Base-by-base conservation (phyloP, 2,888 invertebrate species). In the Euclidia mi region DNA sequence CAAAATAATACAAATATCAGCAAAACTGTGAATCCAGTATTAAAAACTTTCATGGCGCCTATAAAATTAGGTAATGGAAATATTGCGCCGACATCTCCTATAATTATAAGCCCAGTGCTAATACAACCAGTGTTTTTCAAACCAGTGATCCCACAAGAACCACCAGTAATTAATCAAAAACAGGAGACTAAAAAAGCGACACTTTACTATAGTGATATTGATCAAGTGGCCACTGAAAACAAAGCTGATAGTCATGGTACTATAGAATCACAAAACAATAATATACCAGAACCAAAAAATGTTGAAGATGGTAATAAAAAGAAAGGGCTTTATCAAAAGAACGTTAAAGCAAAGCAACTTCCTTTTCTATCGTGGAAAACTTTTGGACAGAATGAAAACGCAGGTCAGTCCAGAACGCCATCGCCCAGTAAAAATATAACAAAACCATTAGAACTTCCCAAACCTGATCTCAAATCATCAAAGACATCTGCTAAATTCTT, bases 131-230 rank as follows among this genome's bases (percentile, higher is more conserved):
- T 92, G 41, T 85, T 89, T 51, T 87, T 91, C 14, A 87, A 87
- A 71, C 74, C 84, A n/a, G 47, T 73, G 9, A 44, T 40, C 9
- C 11, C 43, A 10, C 49, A 60, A 28, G 56, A 62, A 41, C 29
- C 57, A 1, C 34, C 41, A 17, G 6, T 7, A 3, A 17, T 53
- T 18, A 58, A 64, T 45, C 51, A 46, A 14, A 58, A 71, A 44
- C 68, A 71, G 20, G 76, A 79, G 17, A 62, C 56, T 34, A 87
- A 84, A 56, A 86, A 81, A 47, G 81, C 82, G 31, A 89, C 85
- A 1, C 78, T 94, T 11, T 94, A 90, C 64, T 94, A 92, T 40
- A 86, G 90, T 53, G 94, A 94, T 59, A 92, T 90, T 4, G 85
- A 91, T 64, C 87, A 91, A 82, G 90, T 93, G 15, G 63, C 81